Evolutionary conservation across 2,888 invertebrate genomes (phyloP).

Genomic region (Ochlodes sylvanus): DNA sequence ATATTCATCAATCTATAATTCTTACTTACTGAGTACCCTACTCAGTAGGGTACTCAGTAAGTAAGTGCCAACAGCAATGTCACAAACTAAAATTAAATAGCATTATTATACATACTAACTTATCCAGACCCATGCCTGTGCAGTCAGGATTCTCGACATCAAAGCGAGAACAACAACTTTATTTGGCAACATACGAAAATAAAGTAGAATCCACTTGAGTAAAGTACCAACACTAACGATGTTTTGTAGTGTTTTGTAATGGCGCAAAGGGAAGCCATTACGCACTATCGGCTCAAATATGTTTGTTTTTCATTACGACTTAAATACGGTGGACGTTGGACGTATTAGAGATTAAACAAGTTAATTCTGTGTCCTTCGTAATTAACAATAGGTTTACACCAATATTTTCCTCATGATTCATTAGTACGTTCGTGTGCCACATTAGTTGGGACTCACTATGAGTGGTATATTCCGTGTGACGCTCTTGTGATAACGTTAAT

Average conservation of each 20-base stretch:
- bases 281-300: slow-evolving; percentile 52
- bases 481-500: slow-evolving; percentile 23
- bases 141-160: background rate
- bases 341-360: slow-evolving; percentile 63
- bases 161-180: slow-evolving; percentile 2
- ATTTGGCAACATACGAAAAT: slow-evolving; percentile 10
- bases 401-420: slow-evolving; percentile 79
- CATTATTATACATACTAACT: no score
- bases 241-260: slow-evolving; percentile 50
- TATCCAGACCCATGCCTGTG: background rate
- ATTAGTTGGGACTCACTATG: slow-evolving; percentile 47
- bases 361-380: slow-evolving; percentile 59
- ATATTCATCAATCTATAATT: no score
- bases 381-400: slow-evolving; percentile 69
- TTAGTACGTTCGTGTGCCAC: slow-evolving; percentile 46
- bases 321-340: slow-evolving; percentile 52
- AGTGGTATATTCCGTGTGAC: slow-evolving; percentile 41
- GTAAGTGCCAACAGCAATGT: no score
- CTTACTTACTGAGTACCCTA: no score
- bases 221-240: slow-evolving; percentile 54
- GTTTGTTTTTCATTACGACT: slow-evolving; percentile 55
- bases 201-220: slow-evolving; percentile 28
- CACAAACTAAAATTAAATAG: no score
- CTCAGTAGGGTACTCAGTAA: no score
- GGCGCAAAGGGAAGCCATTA: slow-evolving; percentile 56